Evolutionary conservation across 2,888 invertebrate species (phyloP), one percentile per base, ranked within the genome.

Genomic region (Drosophila rellima): DNA sequence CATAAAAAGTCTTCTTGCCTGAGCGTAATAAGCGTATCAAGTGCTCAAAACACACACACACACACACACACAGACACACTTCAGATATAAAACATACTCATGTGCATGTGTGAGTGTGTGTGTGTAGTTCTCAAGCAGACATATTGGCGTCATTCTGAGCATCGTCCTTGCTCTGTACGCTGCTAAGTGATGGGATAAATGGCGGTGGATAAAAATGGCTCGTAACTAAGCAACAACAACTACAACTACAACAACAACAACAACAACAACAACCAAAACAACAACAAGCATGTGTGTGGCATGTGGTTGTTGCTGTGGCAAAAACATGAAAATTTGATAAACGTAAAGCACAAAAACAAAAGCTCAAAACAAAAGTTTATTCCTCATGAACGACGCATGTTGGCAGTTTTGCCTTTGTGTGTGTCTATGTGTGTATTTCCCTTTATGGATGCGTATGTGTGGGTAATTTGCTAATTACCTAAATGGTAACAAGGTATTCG

Each of bases 181-280:
- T 67, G 86, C 86, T 88, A 88, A 86, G 88, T 88, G 83, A 84
- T 84, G 88, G 88, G 80, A 84, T 84, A 84, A 84, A 84, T 88
- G 83, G 80, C 75, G 86, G 65, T 78, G 76, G 83, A 88, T 84
- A 88, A 86, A 86, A 80, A 88, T 84, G 70, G 83, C 68, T 84
- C 75, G 86, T 82, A 88, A 80, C 87, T 78, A 75, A 70, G 71
- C 35, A 45, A 72, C 67, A 75, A 74, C 71, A 71, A 54, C 72
- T 63, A 45, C 56, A 47, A 31, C 35, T 0, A 40, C 11, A 26
- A 45, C 56, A 15, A 17, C 13, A 55, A 55, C 13, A n/a, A 33
- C 51, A 51, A 23, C 51, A 10, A 15, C 42, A 20, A 8, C 8
- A 11, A 20, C 18, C 26, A 7, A 26, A 20, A 0, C 42, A 18